Conservation (phyloP, 2,113 vertebrate genomes). For the Cephalophus harveyi region DNA sequence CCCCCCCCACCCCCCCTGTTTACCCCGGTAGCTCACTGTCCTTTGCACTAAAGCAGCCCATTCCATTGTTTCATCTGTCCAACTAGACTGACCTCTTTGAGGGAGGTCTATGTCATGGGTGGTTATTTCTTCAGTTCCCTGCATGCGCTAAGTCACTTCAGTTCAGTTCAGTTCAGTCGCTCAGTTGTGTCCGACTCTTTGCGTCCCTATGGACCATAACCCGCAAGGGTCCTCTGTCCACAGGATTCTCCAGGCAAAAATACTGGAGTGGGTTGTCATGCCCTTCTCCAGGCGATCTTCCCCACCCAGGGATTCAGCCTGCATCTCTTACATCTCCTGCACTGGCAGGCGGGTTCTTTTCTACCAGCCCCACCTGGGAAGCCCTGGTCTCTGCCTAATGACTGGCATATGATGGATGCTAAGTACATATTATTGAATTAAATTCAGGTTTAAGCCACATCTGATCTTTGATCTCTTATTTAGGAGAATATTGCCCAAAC, state of each 20-base stretch:
- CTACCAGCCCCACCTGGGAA: background rate
- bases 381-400: background rate
- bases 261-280: background rate
- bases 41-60: background rate
- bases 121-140: background rate
- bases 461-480: background rate
- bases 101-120: background rate
- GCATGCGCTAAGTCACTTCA: background rate
- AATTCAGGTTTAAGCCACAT: background rate
- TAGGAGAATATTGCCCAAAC: background rate
- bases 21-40: accelerated
- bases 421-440: background rate
- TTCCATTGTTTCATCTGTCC: background rate
- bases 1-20: background rate
- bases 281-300: background rate
- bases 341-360: too few relatives aligned
- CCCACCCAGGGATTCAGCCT: background rate
- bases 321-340: too few relatives aligned
- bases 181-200: background rate
- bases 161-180: too few relatives aligned
- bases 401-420: background rate
- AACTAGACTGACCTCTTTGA: background rate
- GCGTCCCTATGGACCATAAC: background rate
- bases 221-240: background rate
- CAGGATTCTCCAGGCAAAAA: background rate